Conservation (phyloP, 2,888 invertebrate species). For the Drosophila parthenogenetica region DNA sequence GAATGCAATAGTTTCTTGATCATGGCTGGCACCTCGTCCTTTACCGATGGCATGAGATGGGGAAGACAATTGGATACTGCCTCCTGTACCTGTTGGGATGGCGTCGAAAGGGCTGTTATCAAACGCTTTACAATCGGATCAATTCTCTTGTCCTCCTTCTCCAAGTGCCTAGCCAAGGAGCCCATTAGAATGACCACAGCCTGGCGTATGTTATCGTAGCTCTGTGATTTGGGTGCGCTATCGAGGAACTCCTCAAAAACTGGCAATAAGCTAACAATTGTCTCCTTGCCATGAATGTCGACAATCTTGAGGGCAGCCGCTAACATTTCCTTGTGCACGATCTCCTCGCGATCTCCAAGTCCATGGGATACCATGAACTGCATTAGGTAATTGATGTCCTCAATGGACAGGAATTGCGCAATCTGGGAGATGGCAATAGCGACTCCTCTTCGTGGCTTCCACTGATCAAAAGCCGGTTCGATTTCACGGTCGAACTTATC, state of each 20-base stretch:
- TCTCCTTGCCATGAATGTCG: conserved; percentile 95
- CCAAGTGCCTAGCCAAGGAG: conserved; percentile 97
- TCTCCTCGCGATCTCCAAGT: conserved; percentile 93
- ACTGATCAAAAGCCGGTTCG: conserved; percentile 94
- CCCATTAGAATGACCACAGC: conserved; percentile 99
- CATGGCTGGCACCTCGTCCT: conserved; percentile 94
- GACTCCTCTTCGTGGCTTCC: conserved; percentile 95
- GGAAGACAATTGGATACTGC: conserved; percentile 98
- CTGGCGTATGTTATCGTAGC: conserved; percentile 96
- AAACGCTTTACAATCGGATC: conserved; percentile 97
- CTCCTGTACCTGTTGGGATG: conserved; percentile 99
- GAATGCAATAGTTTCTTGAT: conserved; percentile 94
- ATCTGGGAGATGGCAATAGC: conserved; percentile 93
- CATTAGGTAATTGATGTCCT: conserved; percentile 90
- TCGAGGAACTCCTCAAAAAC: conserved; percentile 97
- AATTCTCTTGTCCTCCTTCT: conserved; percentile 94
- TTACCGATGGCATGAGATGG: conserved; percentile 95
- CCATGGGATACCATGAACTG: conserved; percentile 94
- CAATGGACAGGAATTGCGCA: conserved; percentile 88
- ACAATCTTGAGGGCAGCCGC: conserved; percentile 96
- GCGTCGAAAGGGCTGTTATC: conserved; percentile 96
- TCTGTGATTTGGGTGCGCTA: conserved; percentile 95
- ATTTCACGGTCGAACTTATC: conserved; percentile 97
- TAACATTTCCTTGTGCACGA: conserved; percentile 95
- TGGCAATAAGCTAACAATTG: conserved; percentile 91